Evolutionary conservation across 2,113 vertebrate genomes (phyloP), one percentile per base, ranked within the genome.

Genomic region (Cairina moschata): DNA sequence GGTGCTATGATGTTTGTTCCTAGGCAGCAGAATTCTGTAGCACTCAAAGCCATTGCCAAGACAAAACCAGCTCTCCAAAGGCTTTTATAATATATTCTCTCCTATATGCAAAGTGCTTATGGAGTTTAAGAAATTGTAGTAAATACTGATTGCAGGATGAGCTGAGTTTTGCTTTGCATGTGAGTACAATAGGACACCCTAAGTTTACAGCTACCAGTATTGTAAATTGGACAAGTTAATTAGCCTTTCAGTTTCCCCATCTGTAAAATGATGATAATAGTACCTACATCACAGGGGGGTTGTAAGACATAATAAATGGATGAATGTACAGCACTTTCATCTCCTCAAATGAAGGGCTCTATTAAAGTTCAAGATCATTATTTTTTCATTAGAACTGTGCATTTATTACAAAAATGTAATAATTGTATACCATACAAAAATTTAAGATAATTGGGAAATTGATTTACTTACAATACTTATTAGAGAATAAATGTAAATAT

Each of bases 221-320:
- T 96, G 92, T 87, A 94, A 95, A 96, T 93, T 93, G 93, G 91
- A 50, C 77, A 88, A 90, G 92, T 93, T 96, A 96, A 96, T 95
- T 86, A 84, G 77, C 80, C 83, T 82, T 84, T 84, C 77, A 84
- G 71, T 93, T 94, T 96, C 40, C 71, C 67, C 71, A 79, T 95
- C 90, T 96, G 77, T 96, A 93, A 96, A 94, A 89, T 79, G 52
- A 65, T 78, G 72, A 83, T 96, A 92, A 91, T 95, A 93, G 54
- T 83, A 91, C 83, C 80, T 91, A 79, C 62, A 86, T 94, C 95
- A 92, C 93, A 95, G 6, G 15, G 50, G 73, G 69, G 76, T 79
- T 48, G 8, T 96, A 93, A 95, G 86, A 76, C 74, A 91, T 93
- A 94, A 93, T 91, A 72, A 96, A 90, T 66, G 87, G 88, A 90